Base-by-base conservation (phyloP, 2,888 invertebrate genomes). In the Dioctria rufipes region DNA sequence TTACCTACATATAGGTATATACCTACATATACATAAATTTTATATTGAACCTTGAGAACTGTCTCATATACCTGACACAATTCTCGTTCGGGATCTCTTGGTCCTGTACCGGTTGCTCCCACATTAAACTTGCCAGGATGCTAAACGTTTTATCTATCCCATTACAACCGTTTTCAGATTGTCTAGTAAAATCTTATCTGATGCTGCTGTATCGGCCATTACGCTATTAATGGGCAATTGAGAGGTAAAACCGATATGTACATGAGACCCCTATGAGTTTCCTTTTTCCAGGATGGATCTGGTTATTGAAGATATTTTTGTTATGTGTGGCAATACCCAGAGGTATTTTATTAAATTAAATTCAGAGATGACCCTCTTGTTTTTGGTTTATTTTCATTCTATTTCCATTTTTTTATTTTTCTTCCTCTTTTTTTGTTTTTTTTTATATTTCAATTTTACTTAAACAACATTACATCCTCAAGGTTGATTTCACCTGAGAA, bases 121-220 rank as follows among this genome's bases (percentile, higher is more conserved):
- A 6, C 5, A 58, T 13, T 6, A 11, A 67, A 67, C 42, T 13
- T 65, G 42, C 65, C 42, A 25, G 9, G 5, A n/a, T 43, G 9
- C 42, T 67, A 67, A 67, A 67, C 25, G 67, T 67, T 67, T 67
- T 67, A 67, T 46, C 46, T 46, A 3, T 9, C 67, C 58, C 67
- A 67, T 67, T 67, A 67, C 67, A 25, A 67, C 6, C 25, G 37
- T 46, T 46, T 67, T 25, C 46, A 67, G 46, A 67, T 67, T 67
- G 43, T 8, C 9, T 42, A 5, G 67, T 43, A 67, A 46, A 43
- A 13, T 67, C 67, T 67, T 67, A 67, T 67, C 67, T n/a, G 49
- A 25, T 46, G 46, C 37, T 67, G 67, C 13, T 49, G 13, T 43
- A 67, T 67, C 42, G 25, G 9, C 67, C 46, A 67, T 67, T 67